Evolutionary conservation across 2,888 invertebrate genomes (phyloP).

Genomic region (Agrochola lota): DNA sequence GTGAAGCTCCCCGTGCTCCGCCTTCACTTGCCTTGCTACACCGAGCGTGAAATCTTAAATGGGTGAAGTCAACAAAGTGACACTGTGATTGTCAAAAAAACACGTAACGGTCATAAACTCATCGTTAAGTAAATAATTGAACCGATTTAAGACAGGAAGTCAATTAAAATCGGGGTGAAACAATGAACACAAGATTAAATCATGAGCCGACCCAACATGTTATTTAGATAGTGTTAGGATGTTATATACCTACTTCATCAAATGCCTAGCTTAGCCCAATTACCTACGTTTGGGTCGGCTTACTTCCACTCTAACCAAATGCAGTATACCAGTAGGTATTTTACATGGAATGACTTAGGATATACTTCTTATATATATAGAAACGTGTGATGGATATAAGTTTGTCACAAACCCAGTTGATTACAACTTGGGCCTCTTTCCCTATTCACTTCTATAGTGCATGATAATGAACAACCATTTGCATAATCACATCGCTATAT

Average conservation of each 20-base stretch:
- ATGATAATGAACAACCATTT: neutral
- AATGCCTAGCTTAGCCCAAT: neutral
- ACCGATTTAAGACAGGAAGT: constrained; percentile 45
- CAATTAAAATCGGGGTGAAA: constrained; percentile 44
- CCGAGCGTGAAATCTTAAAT: constrained; percentile 82
- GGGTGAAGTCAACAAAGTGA: constrained; percentile 66
- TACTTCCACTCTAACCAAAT: neutral
- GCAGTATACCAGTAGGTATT: neutral
- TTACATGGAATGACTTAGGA: neutral
- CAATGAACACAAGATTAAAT: neutral
- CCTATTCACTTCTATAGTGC: neutral
- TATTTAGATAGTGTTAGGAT: neutral
- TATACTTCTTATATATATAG: too few relatives aligned
- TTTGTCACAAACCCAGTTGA: neutral
- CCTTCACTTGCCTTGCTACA: constrained; percentile 76
- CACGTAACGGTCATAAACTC: constrained; percentile 45
- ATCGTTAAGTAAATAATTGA: constrained; percentile 53
- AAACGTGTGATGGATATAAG: neutral
- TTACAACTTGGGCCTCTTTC: neutral
- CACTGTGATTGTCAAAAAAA: constrained; percentile 57
- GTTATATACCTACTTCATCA: too few relatives aligned
- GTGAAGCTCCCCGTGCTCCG: constrained; percentile 65
- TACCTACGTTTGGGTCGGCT: neutral
- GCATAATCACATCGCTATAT: neutral
- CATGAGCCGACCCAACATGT: too few relatives aligned